These are phyloP conservation scores for Cacatua alba DNA, from an alignment of 2,113 vertebrate genomes.

Conservation along the genomic window DNA sequence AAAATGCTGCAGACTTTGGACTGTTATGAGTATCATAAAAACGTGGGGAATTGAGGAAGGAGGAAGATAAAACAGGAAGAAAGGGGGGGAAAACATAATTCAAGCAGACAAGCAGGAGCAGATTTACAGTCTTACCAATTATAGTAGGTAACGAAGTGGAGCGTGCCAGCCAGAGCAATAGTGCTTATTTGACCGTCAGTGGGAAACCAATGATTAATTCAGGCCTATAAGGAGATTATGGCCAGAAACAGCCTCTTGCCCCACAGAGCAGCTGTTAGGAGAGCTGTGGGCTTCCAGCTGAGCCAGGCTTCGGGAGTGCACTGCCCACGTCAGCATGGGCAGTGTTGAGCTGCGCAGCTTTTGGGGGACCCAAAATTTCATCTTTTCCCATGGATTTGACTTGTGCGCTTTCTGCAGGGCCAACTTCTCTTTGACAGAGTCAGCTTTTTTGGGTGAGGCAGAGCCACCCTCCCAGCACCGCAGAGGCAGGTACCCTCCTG, in stretches of 20 bases:
- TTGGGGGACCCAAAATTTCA: background rate
- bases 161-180: accelerated
- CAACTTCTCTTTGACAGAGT: background rate
- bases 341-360: background rate
- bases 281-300: background rate
- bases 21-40: too few relatives aligned
- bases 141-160: background rate
- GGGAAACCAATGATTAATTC: background rate
- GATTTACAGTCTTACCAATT: background rate
- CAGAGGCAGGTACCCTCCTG: accelerated
- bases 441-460: background rate
- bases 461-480: background rate
- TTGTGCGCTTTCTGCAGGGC: background rate
- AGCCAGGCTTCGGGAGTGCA: background rate
- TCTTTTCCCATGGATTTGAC: background rate
- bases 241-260: background rate
- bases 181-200: background rate
- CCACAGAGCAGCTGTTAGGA: background rate
- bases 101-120: background rate
- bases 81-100: background rate
- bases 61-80: background rate
- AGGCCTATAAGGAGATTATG: background rate
- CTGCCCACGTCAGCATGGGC: accelerated
- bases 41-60: background rate
- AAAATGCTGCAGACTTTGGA: too few relatives aligned